Conservation (phyloP, 2,888 invertebrate genomes). For the Nysson spinosus region DNA sequence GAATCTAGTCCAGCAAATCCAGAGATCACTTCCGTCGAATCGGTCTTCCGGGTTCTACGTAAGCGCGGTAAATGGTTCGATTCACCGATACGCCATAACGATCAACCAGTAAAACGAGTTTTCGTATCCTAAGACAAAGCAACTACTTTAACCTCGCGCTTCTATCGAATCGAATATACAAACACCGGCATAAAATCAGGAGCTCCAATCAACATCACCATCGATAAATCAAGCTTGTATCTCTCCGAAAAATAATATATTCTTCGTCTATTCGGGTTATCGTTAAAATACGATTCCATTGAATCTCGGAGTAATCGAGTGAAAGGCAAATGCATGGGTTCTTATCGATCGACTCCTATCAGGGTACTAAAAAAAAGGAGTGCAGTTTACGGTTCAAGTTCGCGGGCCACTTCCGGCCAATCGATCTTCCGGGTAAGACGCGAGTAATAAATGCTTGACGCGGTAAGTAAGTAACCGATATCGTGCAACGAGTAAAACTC, state of each 20-base stretch:
- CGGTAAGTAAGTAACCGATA: constrained; percentile 58
- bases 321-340: too few species aligned
- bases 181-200: constrained; percentile 16
- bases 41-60: constrained; percentile 56
- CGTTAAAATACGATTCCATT: neutral
- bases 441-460: constrained; percentile 43
- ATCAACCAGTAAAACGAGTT: constrained; percentile 46
- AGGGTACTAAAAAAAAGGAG: neutral
- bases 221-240: neutral
- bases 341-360: neutral
- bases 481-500: constrained; percentile 55
- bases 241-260: too few species aligned
- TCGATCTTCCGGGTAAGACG: constrained; percentile 55
- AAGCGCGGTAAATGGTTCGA: constrained; percentile 42
- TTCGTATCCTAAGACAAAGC: constrained; percentile 31
- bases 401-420: constrained; percentile 43
- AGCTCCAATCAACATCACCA: constrained; percentile 11
- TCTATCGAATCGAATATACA: constrained; percentile 10
- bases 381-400: constrained; percentile 30
- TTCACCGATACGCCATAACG: constrained; percentile 46
- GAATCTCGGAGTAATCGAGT: too few species aligned
- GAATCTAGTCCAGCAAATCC: constrained; percentile 27
- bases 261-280: neutral
- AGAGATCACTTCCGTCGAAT: constrained; percentile 39
- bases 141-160: constrained; percentile 2